Percentiles rank a stretch among this genome's conserved stretches.
These are phyloP conservation scores for Pipistrellus nathusii DNA, from an alignment of 2,797 vertebrate genomes.

Conservation along the genomic window DNA sequence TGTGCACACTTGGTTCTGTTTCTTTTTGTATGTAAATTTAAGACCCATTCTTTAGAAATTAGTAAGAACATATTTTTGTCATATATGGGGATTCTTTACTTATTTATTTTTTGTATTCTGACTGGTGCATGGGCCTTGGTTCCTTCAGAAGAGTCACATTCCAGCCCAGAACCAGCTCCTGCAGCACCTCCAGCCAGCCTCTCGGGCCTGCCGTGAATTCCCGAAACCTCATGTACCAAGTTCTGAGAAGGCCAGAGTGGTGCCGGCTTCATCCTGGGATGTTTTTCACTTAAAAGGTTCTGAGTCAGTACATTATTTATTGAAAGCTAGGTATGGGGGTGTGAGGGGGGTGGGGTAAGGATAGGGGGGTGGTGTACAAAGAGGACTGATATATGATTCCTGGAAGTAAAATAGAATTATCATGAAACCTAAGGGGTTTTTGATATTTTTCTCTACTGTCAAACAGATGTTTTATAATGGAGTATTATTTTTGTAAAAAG, in stretches of 20 bases:
- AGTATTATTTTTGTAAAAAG: slow-evolving; percentile 24
- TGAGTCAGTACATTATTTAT: background rate
- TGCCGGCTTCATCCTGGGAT: background rate
- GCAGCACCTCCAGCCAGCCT: background rate
- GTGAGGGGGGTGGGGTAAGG: background rate
- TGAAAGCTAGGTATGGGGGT: background rate
- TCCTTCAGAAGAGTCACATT: background rate
- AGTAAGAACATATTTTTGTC: background rate
- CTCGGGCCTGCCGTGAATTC: background rate
- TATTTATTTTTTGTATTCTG: background rate
- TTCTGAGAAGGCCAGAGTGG: background rate
- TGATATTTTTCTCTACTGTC: background rate
- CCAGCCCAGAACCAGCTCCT: rapidly evolving
- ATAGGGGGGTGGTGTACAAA: background rate
- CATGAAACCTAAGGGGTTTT: background rate
- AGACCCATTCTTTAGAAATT: slow-evolving; percentile 25
- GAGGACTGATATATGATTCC: background rate
- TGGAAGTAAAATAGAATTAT: background rate
- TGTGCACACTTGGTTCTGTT: background rate
- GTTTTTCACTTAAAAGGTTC: background rate
- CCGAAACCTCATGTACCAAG: no score
- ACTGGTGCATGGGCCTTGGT: background rate
- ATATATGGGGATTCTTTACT: background rate
- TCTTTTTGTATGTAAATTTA: background rate
- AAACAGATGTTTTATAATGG: background rate